Percentiles rank a stretch among this genome's conserved stretches.
phyloP scores from a whole-genome alignment of 2,113 vertebrate genomes.

The Collichthys lucidus region DNA sequence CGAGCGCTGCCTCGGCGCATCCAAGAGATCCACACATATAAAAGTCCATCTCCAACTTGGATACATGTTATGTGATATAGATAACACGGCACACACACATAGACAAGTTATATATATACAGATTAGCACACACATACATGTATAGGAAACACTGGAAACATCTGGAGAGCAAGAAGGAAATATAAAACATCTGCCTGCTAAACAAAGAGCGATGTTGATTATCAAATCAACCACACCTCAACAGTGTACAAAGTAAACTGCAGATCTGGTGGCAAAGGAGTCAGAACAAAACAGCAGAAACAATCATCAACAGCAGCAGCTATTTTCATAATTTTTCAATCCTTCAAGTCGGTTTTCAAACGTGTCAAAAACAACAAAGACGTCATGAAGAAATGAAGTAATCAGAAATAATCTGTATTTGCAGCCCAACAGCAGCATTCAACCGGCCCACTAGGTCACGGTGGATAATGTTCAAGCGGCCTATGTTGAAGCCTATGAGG shows the following conservation, averaged over 20 bases:
- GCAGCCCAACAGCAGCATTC: neutral
- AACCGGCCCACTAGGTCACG: neutral
- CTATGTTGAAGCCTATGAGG: too few species aligned
- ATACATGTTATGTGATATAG: too few species aligned
- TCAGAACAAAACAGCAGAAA: neutral
- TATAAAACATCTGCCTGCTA: neutral
- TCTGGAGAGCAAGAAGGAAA: too few species aligned
- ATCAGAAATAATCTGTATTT: neutral
- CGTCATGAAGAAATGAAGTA: neutral
- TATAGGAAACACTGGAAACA: too few species aligned
- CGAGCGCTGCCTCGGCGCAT: neutral
- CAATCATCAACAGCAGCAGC: too few species aligned
- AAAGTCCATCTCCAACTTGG: neutral
- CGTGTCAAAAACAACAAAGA: neutral
- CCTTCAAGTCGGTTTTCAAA: neutral
- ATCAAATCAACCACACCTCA: neutral
- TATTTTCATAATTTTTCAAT: neutral
- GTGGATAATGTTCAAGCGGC: neutral
- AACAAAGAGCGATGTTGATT: neutral
- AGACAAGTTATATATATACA: too few species aligned
- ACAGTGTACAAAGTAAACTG: neutral
- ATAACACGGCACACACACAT: too few species aligned
- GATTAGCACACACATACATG: too few species aligned
- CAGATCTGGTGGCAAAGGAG: neutral
- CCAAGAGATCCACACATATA: neutral